These are phyloP conservation scores for Ibidorhyncha struthersii DNA, from an alignment of 2,113 vertebrate genomes.

Conservation along the genomic window DNA sequence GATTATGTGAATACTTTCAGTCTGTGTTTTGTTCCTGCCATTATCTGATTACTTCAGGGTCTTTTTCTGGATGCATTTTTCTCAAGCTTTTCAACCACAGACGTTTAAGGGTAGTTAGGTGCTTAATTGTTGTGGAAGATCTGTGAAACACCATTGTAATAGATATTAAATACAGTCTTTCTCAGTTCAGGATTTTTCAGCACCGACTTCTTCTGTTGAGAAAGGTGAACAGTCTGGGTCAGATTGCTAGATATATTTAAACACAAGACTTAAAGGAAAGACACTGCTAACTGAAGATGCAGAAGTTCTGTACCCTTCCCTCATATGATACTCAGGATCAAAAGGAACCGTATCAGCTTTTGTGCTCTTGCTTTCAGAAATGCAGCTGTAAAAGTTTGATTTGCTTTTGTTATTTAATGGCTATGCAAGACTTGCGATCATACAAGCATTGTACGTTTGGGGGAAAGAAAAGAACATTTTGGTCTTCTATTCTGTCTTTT, in stretches of 20 bases:
- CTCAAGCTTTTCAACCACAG: neutral
- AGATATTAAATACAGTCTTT: neutral
- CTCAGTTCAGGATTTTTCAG: neutral
- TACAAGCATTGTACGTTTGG: neutral
- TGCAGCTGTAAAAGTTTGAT: neutral
- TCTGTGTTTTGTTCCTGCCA: neutral
- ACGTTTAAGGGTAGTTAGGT: neutral
- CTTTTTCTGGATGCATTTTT: neutral
- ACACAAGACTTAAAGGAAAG: neutral
- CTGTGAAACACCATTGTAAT: neutral
- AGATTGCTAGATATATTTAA: neutral
- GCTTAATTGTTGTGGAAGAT: neutral
- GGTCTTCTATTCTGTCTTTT: neutral
- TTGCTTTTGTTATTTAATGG: neutral
- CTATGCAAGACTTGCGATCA: neutral
- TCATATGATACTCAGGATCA: neutral
- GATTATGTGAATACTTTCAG: neutral
- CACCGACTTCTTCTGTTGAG: neutral
- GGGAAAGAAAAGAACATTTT: conserved; percentile 8
- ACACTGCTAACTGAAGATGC: neutral
- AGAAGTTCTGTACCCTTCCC: neutral
- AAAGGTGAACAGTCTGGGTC: neutral
- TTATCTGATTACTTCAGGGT: neutral
- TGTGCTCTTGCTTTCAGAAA: neutral
- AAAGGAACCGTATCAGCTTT: neutral